Evolutionary conservation across 2,797 vertebrate species (phyloP).

Genomic region (Diplodus puntazzo): DNA sequence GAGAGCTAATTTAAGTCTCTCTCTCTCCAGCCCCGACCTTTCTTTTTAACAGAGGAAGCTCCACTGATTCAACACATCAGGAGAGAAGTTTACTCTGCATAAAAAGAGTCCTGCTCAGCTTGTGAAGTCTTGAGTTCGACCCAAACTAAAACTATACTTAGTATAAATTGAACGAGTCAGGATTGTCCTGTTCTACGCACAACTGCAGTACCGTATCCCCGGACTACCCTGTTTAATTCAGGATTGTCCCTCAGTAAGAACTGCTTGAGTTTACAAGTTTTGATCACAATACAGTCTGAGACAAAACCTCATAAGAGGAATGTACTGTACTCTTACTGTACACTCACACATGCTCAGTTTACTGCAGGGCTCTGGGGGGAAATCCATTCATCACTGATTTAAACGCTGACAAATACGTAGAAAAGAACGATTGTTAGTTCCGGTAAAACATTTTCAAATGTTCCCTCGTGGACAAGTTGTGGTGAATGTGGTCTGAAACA

Average conservation of each 20-base stretch:
- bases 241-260: no score
- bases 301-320: not conserved
- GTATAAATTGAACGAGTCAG: no score
- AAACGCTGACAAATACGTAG: slow-evolving; percentile 11
- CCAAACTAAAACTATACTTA: no score
- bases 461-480: not conserved
- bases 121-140: no score
- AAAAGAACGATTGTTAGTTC: not conserved
- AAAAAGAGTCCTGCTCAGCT: no score
- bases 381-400: not conserved
- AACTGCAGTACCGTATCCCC: no score
- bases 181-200: no score
- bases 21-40: not conserved
- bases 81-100: no score
- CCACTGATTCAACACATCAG: not conserved
- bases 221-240: no score
- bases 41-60: not conserved
- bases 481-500: not conserved
- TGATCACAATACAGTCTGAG: not conserved
- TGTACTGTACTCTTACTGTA: not conserved
- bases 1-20: slow-evolving; percentile 3
- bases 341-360: not conserved
- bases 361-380: not conserved
- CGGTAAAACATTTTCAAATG: not conserved
- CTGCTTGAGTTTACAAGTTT: not conserved